These are phyloP conservation scores for Sitta europaea DNA, from an alignment of 2,113 vertebrate genomes.

Conservation along the genomic window DNA sequence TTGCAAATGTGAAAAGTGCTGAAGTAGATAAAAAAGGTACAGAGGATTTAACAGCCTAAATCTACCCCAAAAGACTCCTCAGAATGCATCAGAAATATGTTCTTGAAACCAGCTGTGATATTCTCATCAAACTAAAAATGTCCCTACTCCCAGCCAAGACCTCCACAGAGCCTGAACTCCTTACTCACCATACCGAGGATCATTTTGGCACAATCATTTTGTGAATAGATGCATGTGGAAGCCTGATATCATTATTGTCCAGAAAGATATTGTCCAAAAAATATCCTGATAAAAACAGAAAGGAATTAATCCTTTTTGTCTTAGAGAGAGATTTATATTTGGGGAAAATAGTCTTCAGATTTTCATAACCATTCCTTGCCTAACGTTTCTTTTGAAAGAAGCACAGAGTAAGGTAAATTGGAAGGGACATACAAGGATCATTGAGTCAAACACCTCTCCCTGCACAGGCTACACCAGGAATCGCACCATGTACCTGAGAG, in stretches of 20 bases:
- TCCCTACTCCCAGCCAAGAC: neutral
- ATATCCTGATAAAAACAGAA: neutral
- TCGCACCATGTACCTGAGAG: neutral
- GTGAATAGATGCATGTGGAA: neutral
- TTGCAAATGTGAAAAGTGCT: slow-evolving; percentile 25
- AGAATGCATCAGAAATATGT: neutral
- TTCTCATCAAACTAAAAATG: neutral
- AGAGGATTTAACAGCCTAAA: neutral
- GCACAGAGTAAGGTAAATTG: neutral
- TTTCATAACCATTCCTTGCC: neutral
- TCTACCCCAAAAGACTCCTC: neutral
- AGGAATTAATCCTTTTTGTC: neutral
- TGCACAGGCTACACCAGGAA: neutral
- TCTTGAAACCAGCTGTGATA: neutral
- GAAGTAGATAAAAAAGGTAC: neutral
- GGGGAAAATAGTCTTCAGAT: neutral
- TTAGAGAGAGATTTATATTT: neutral
- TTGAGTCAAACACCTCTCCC: neutral
- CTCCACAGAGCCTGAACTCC: neutral
- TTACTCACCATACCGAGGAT: neutral
- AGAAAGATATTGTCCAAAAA: neutral
- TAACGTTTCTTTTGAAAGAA: neutral
- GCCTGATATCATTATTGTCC: neutral
- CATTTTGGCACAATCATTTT: neutral
- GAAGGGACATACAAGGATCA: too few relatives aligned